These are phyloP conservation scores for Amblyopsis hoosieri DNA, from an alignment of 2,797 vertebrate species.

Conservation along the genomic window DNA sequence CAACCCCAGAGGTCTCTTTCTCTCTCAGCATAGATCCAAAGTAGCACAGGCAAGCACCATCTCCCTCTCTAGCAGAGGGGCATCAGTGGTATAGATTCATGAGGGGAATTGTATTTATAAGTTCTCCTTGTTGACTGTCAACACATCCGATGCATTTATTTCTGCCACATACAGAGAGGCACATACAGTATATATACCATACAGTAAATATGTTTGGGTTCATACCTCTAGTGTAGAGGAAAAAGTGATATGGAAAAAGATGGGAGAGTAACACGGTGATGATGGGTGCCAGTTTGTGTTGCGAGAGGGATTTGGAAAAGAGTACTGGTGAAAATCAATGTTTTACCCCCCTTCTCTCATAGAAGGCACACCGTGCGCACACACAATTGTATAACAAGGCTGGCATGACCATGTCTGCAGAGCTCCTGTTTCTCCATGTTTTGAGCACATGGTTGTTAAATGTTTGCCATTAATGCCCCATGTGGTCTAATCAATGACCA, in stretches of 20 bases:
- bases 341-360: constrained; percentile 11
- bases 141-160: no score
- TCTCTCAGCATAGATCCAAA: constrained; percentile 10
- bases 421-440: constrained; percentile 21
- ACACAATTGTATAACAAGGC: constrained; percentile 16
- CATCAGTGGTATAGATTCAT: constrained; percentile 15
- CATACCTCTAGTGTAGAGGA: background rate
- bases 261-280: constrained; percentile 11
- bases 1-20: constrained; percentile 44
- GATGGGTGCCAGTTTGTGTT: constrained; percentile 14
- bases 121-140: no score
- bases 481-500: constrained; percentile 41
- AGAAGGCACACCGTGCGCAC: constrained; percentile 1
- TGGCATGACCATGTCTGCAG: constrained; percentile 12
- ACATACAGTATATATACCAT: no score
- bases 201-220: background rate
- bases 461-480: constrained; percentile 30
- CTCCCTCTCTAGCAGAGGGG: background rate
- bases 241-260: background rate
- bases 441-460: constrained; percentile 38
- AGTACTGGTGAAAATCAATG: constrained; percentile 31
- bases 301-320: constrained; percentile 4
- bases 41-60: constrained; percentile 2
- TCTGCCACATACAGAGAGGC: no score
- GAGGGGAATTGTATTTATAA: no score